Conservation (phyloP, 2,113 vertebrate species). For the Notothenia coriiceps region DNA sequence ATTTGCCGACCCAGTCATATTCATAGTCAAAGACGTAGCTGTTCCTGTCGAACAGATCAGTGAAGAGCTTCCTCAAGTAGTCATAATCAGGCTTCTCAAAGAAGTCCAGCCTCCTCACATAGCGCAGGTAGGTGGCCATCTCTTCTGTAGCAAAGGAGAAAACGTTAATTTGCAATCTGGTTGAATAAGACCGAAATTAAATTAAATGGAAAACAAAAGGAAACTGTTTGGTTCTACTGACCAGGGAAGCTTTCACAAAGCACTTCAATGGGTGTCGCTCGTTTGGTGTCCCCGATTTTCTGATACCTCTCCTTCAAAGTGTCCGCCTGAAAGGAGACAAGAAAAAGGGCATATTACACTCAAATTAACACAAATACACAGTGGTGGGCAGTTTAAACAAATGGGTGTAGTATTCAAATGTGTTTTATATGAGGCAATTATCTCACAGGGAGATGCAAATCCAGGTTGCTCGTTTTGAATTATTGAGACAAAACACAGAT, state of each 20-base stretch:
- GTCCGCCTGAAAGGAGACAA: constrained; percentile 86
- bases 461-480: neutral
- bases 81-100: constrained; percentile 98
- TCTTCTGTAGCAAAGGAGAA: constrained; percentile 87
- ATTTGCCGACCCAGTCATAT: constrained; percentile 98
- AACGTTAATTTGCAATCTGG: neutral
- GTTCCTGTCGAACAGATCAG: constrained; percentile 94
- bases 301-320: constrained; percentile 98
- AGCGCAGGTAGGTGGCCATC: constrained; percentile 97
- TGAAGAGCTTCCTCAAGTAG: constrained; percentile 96
- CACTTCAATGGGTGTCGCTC: constrained; percentile 94
- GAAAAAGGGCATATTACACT: neutral
- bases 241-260: constrained; percentile 97
- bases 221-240: constrained; percentile 71
- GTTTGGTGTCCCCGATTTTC: constrained; percentile 98
- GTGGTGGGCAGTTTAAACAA: neutral
- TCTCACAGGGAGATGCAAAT: constrained; percentile 20
- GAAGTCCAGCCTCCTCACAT: constrained; percentile 96
- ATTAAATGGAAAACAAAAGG: neutral
- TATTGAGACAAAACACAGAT: constrained; percentile 3
- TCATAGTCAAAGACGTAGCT: constrained; percentile 96
- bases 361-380: neutral
- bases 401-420: constrained; percentile 12
- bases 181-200: neutral
- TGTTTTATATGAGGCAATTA: neutral